phyloP scores from a whole-genome alignment of 2,888 invertebrate species.

The Electrophaes corylata region DNA sequence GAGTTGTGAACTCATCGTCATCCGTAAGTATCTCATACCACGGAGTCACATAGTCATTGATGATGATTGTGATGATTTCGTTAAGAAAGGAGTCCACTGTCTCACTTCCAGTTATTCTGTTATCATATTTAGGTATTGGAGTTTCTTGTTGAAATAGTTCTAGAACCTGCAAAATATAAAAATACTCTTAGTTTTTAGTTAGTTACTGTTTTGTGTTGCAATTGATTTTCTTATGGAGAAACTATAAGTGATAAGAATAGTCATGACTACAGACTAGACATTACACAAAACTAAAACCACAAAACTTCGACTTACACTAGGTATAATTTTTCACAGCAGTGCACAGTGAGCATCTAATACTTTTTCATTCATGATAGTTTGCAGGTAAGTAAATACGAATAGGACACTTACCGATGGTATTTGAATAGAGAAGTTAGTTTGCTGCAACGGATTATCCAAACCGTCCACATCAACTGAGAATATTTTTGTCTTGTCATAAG shows the following conservation, averaged over 20 bases:
- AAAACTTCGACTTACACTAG: too few species aligned
- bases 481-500: slow-evolving; percentile 70
- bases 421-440: slow-evolving; percentile 71
- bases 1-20: slow-evolving; percentile 88
- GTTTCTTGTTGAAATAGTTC: slow-evolving; percentile 62
- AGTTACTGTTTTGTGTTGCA: too few species aligned
- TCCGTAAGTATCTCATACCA: slow-evolving; percentile 88
- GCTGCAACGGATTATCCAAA: slow-evolving; percentile 77
- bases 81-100: slow-evolving; percentile 94
- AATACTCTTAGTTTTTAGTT: too few species aligned
- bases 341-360: too few species aligned
- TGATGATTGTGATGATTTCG: slow-evolving; percentile 91
- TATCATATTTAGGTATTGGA: slow-evolving; percentile 68
- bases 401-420: slow-evolving; percentile 63
- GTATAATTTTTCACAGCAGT: too few species aligned
- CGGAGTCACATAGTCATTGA: slow-evolving; percentile 92
- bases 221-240: too few species aligned
- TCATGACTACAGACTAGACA: too few species aligned
- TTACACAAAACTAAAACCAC: too few species aligned
- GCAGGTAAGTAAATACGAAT: not conserved
- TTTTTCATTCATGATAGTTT: too few species aligned
- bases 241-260: too few species aligned
- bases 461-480: slow-evolving; percentile 70
- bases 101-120: slow-evolving; percentile 92
- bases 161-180: slow-evolving; percentile 58